Evolutionary conservation across 2,797 vertebrate genomes (phyloP).

Genomic region (Podargus strigoides): DNA sequence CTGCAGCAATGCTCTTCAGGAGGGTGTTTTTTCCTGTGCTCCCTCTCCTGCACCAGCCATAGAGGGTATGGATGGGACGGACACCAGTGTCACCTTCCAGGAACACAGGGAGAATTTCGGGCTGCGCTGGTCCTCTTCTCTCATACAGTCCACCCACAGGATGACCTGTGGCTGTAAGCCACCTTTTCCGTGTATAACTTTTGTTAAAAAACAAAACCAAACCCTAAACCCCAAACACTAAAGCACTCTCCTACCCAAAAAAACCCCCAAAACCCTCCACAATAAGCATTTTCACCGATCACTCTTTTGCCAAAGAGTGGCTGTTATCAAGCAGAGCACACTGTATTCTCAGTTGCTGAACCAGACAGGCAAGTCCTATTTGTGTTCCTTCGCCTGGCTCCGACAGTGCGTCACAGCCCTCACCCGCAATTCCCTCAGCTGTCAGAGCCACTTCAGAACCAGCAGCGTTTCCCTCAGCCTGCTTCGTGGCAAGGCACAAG

Average conservation of each 20-base stretch:
- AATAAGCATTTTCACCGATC: neutral
- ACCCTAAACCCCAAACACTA: neutral
- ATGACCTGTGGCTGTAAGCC: no score
- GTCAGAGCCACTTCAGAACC: neutral
- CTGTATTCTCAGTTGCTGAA: neutral
- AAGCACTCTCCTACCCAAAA: neutral
- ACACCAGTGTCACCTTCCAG: neutral
- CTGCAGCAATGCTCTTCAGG: neutral
- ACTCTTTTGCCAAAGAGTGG: neutral
- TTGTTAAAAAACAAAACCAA: neutral
- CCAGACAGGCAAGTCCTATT: neutral
- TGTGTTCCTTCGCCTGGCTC: no score
- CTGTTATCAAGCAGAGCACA: neutral
- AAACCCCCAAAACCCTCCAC: no score
- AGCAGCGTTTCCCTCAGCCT: neutral
- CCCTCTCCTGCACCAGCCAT: no score
- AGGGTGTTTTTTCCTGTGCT: neutral
- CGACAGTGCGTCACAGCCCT: neutral
- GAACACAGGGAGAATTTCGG: neutral
- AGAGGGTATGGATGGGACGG: neutral
- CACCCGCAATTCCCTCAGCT: rapidly evolving
- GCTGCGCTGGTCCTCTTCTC: neutral
- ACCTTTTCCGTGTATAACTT: neutral
- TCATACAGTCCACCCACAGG: neutral
- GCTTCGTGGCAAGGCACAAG: neutral